Evolutionary conservation across 1,140 invertebrate species (phyloP).

Genomic region (Apis florea): DNA sequence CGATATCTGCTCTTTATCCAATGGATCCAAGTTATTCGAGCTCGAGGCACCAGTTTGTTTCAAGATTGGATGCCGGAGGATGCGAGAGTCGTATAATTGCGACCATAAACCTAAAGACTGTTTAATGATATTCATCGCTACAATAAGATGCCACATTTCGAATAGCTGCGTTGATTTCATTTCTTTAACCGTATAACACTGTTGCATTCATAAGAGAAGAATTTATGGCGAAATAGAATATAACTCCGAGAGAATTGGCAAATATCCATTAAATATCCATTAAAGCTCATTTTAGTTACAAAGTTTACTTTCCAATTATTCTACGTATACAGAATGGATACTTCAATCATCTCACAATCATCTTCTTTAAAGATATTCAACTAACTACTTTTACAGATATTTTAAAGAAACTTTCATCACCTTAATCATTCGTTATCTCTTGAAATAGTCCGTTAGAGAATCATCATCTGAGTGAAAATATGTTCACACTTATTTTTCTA

Average conservation of each 20-base stretch:
- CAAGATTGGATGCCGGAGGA: constrained; percentile 61
- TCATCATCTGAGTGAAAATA: no score
- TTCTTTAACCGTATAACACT: constrained; percentile 8
- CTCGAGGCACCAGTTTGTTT: constrained; percentile 49
- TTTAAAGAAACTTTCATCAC: no score
- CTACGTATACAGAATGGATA: neutral
- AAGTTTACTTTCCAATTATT: no score
- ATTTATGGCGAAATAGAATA: neutral
- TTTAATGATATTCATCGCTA: constrained; percentile 47
- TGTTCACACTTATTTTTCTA: no score
- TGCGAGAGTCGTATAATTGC: constrained; percentile 55
- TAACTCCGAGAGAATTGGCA: neutral
- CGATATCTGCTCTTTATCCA: constrained; percentile 63
- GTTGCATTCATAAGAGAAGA: neutral
- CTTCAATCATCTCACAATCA: neutral
- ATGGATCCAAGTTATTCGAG: constrained; percentile 48
- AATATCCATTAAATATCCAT: neutral
- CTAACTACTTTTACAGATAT: no score
- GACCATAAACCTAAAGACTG: constrained; percentile 40
- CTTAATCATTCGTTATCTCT: no score
- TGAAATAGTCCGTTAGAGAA: no score
- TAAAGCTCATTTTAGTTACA: no score
- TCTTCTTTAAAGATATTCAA: no score
- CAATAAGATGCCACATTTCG: constrained; percentile 12
- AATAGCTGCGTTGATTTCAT: neutral